Evolutionary conservation across 2,888 invertebrate species (phyloP), one percentile per base, ranked within the genome.

Genomic region (Caenorhabditis doughertyi): DNA sequence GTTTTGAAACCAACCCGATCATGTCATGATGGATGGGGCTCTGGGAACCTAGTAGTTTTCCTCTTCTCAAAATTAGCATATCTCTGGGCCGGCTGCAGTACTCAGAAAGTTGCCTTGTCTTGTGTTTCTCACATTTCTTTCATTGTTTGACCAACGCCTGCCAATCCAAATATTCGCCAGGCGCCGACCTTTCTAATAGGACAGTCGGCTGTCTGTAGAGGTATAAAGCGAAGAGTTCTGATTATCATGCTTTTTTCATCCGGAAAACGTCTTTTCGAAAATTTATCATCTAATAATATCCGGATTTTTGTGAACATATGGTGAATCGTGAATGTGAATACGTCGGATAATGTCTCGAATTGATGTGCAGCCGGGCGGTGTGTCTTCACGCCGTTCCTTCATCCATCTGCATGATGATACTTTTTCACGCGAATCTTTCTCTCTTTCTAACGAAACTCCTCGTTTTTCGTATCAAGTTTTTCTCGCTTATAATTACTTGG

Each of bases 181-280:
- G 76, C 76, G 49, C 58, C 76, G 76, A 77, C 76, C 76, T 77
- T 77, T 67, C 68, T n/a, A 29, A 21, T 65, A 68, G 27, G 67
- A 49, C 74, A 58, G 65, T 58, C 74, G 29, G 67, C 74, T 27
- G 39, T 35, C 51, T 27, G 49, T 56, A 53, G 67, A 76, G 76
- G 76, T 77, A 60, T n/a, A 77, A 77, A 77, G 62, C 68, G 68
- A 77, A 77, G 68, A 62, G 60, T 73, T 29, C 55, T 47, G 65
- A 23, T 27, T 25, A 32, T 64, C 64, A 13, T 21, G 42, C 65
- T 73, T 27, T 51, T 18, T 68, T 51, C 18, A 25, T 16, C 42
- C 16, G 3, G 7, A 18, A 51, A 64, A 11, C 8, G n/a, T 35
- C 23, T 44, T 51, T 67, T 49, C 5, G 58, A 13, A 32, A n/a